Base-by-base conservation (phyloP, 2,113 vertebrate genomes). In the Misgurnus anguillicaudatus region DNA sequence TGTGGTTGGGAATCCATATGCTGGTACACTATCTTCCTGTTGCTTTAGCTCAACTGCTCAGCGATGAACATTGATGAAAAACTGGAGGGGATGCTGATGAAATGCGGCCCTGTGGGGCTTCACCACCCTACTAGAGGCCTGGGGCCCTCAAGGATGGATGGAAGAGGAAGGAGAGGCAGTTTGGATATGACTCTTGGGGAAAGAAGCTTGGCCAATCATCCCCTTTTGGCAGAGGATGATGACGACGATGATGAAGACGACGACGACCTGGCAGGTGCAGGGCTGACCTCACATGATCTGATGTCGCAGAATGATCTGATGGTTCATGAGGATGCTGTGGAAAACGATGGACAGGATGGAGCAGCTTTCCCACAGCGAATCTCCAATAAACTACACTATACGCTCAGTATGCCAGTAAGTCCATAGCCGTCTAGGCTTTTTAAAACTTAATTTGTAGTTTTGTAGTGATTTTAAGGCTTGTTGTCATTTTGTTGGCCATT, bases 11-110 rank as follows among this genome's bases (percentile, higher is more conserved):
- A 81, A 80, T 84, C 39, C 60, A 6, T 67, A 82, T 84, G 83
- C 84, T 83, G 81, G 81, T 76, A 42, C 38, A 48, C 48, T 31
- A 36, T 31, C 62, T 75, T 77, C 41, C 16, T 81, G 64, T 84
- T 84, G 67, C 80, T 65, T 72, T 63, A 87, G 75, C 66, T 81
- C 80, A 81, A 57, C 78, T 75, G 76, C 53, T 87, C 85, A 84
- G 95, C 94, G 92, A 99, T 98, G 97, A 98, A 99, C 92, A 92
- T 96, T 90, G 98, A 98, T 90, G 95, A 97, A 92, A 98, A 97
- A 90, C 90, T 98, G 89, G 95, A 97, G 89, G 96, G 95, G 83
- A 95, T 97, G 89, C 95, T 98, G 94, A 93, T 98, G 89, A 98
- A 98, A 95, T 97, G 95, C 92, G 92, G 93, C 87, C 91, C 93